Evolutionary conservation across 2,888 invertebrate genomes (phyloP).

Genomic region (Stenolophus ochropezus): DNA sequence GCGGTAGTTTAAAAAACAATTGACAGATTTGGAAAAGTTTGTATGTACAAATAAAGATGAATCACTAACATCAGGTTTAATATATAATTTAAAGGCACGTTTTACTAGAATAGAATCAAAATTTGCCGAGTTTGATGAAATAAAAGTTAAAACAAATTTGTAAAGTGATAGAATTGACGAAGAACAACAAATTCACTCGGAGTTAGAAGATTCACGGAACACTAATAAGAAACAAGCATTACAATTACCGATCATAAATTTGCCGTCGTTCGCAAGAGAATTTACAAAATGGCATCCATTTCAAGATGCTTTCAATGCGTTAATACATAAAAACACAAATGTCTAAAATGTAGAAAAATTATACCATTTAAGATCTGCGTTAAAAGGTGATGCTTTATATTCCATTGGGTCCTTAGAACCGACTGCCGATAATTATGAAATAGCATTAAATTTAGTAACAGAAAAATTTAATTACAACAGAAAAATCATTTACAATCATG

Average conservation of each 20-base stretch:
- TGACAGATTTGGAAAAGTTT: not conserved
- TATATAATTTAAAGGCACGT: not conserved
- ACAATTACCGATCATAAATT: not conserved
- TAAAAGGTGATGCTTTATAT: constrained; percentile 60
- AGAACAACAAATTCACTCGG: not conserved
- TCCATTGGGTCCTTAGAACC: constrained; percentile 50
- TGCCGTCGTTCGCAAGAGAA: constrained; percentile 4
- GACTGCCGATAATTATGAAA: constrained; percentile 59
- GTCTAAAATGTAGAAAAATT: constrained; percentile 61
- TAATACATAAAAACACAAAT: not conserved
- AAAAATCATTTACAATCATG: no score
- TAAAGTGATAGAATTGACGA: not conserved
- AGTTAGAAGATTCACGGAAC: not conserved
- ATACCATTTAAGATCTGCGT: constrained; percentile 60
- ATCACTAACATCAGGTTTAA: not conserved
- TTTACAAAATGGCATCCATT: constrained; percentile 17
- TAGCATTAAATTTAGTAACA: no score
- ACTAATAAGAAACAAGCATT: not conserved
- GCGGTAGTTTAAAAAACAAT: not conserved
- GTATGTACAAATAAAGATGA: not conserved
- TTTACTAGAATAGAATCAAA: not conserved
- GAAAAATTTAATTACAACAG: no score
- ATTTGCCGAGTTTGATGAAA: constrained; percentile 7
- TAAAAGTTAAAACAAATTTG: not conserved
- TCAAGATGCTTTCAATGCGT: not conserved